These are phyloP conservation scores for Helleia helle DNA, from an alignment of 2,888 invertebrate genomes.

Conservation along the genomic window DNA sequence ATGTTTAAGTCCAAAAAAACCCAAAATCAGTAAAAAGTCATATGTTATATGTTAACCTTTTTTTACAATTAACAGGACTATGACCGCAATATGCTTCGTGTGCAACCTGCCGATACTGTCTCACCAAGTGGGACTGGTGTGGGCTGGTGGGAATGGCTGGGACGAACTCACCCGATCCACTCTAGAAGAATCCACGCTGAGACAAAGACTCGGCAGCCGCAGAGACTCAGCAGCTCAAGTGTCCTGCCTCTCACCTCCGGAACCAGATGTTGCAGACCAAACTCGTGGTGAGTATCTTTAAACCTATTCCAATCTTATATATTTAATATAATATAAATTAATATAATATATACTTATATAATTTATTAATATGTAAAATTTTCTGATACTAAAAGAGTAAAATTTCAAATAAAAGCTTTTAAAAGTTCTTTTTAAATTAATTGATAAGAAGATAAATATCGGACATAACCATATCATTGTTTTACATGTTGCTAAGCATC, in stretches of 20 bases:
- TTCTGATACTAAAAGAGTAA: too few species aligned
- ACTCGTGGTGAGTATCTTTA: conserved; percentile 48
- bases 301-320: too few species aligned
- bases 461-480: too few species aligned
- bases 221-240: conserved; percentile 95
- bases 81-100: conserved; percentile 96
- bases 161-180: conserved; percentile 93
- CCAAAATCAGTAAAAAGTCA: too few species aligned
- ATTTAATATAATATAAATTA: too few species aligned
- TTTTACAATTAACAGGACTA: conserved; percentile 79
- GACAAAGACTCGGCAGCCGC: conserved; percentile 88
- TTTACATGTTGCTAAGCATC: too few species aligned
- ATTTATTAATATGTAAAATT: too few species aligned
- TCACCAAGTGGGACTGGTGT: conserved; percentile 94
- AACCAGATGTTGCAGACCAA: conserved; percentile 79
- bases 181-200: conserved; percentile 86
- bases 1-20: too few species aligned
- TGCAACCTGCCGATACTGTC: conserved; percentile 96
- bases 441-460: too few species aligned
- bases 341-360: too few species aligned
- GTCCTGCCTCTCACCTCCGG: conserved; percentile 87
- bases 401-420: too few species aligned
- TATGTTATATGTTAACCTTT: neutral
- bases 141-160: conserved; percentile 96
- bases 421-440: too few species aligned